Conservation (phyloP, 2,797 vertebrate genomes). For the Sebastiscus albofasciatus region DNA sequence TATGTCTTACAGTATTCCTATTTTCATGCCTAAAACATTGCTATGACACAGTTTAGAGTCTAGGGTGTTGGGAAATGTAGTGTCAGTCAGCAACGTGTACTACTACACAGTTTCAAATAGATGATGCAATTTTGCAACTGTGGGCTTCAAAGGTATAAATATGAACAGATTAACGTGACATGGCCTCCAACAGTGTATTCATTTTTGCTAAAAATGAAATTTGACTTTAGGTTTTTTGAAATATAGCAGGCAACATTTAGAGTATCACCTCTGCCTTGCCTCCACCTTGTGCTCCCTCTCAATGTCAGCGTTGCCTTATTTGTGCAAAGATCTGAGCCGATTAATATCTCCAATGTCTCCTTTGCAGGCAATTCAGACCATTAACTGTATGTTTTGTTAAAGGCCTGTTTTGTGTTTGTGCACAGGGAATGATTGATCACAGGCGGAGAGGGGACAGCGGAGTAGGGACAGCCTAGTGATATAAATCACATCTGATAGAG, state of each 20-base stretch:
- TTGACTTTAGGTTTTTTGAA: conserved; percentile 1
- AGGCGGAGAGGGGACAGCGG: conserved; percentile 74
- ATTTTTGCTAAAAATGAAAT: conserved; percentile 22
- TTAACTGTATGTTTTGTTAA: conserved; percentile 76
- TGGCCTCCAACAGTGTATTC: background rate
- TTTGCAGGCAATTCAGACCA: conserved; percentile 62
- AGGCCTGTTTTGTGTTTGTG: conserved; percentile 75
- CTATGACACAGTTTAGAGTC: background rate
- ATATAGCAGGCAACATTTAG: background rate
- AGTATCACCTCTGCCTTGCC: conserved; percentile 28
- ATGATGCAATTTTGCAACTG: too few species aligned
- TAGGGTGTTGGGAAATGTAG: too few species aligned
- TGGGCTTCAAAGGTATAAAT: background rate
- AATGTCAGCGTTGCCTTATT: conserved; percentile 58
- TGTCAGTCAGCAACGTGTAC: too few species aligned
- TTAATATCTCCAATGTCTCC: conserved; percentile 66
- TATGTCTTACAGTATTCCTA: too few species aligned
- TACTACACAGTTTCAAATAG: too few species aligned
- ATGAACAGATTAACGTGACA: background rate
- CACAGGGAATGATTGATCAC: conserved; percentile 82
- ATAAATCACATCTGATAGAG: conserved; percentile 88
- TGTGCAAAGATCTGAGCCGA: conserved; percentile 48
- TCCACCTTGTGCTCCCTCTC: conserved; percentile 47
- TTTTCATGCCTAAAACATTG: too few species aligned
- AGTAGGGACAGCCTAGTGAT: conserved; percentile 80